Evolutionary conservation across 2,888 invertebrate species (phyloP), one percentile per base, ranked within the genome.

Genomic region (Amiota minor): DNA sequence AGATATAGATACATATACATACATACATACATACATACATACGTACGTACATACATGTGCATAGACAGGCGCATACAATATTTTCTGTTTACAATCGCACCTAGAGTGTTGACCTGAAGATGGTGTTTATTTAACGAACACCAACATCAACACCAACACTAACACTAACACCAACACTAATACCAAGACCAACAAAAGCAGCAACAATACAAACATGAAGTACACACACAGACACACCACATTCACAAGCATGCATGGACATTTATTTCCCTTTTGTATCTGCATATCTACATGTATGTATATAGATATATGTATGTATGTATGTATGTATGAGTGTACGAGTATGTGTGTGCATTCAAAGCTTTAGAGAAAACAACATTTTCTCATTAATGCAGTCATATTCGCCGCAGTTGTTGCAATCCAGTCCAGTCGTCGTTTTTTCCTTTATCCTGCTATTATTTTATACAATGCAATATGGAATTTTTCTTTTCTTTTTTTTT

Each of bases 61-160:
- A 14, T 61, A 23, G 14, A 45, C 46, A 45, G 14, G 16, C n/a
- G 46, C 45, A 64, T 45, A 14, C 16, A 59, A 64, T 45, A 64
- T 14, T 18, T 14, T 74, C 85, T 86, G 85, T 81, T 85, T 85
- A 82, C 82, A 81, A 84, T 86, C 85, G 85, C 88, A 87, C 88
- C 87, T 88, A 80, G 84, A 86, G 88, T 88, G 88, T 88, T 89
- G 87, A 88, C 88, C 88, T 85, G 87, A 72, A 80, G 79, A 77
- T 80, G 82, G 85, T 88, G 87, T 82, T 80, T 80, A 76, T 75
- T 78, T 78, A 79, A 79, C 79, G 78, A 50, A 47, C 65, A 47
- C 20, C 16, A 20, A 16, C 59, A 59, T 1, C 59, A 59, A 59
- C 59, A 18, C 16, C 18, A 59, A 59, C n/a, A n/a, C n/a, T 18